Percentiles rank a stretch among this genome's conserved stretches.
Evolutionary conservation across 2,797 vertebrate species (phyloP).

Genomic region (Gambusia yucatana): DNA sequence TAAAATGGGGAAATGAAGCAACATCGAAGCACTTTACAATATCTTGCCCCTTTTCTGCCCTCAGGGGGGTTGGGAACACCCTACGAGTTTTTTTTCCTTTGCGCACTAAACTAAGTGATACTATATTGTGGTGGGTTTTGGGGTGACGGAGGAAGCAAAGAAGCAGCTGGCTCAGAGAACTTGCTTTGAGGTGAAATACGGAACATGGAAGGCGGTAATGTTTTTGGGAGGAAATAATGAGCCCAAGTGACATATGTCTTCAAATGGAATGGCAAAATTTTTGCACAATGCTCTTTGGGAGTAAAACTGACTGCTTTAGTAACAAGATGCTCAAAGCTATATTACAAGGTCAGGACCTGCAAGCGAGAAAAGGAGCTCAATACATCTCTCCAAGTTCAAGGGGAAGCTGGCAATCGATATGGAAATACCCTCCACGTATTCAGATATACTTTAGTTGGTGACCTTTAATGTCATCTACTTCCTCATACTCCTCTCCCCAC

Average conservation of each 20-base stretch:
- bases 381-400: conserved; percentile 62
- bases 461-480: conserved; percentile 59
- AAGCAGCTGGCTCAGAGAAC: conserved; percentile 38
- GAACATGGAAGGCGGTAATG: conserved; percentile 13
- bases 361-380: conserved; percentile 31
- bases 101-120: conserved; percentile 34
- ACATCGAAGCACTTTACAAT: conserved; percentile 75
- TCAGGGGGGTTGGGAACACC: conserved; percentile 20
- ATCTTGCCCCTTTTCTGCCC: conserved; percentile 60
- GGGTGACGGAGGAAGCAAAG: conserved; percentile 46
- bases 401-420: conserved; percentile 56
- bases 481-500: conserved; percentile 33
- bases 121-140: conserved; percentile 11
- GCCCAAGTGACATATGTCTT: conserved; percentile 23
- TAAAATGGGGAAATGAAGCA: conserved; percentile 83
- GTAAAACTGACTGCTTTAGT: conserved; percentile 5
- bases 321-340: conserved; percentile 10
- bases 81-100: conserved; percentile 50
- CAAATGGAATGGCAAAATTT: conserved; percentile 21
- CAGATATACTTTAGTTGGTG: conserved; percentile 52
- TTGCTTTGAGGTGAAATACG: conserved; percentile 53
- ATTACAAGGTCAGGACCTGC: conserved; percentile 41
- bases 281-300: conserved; percentile 14
- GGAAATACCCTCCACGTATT: conserved; percentile 61
- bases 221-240: conserved; percentile 23